Conservation (phyloP, 1,140 invertebrate genomes). For the Drosophila pruinosa region DNA sequence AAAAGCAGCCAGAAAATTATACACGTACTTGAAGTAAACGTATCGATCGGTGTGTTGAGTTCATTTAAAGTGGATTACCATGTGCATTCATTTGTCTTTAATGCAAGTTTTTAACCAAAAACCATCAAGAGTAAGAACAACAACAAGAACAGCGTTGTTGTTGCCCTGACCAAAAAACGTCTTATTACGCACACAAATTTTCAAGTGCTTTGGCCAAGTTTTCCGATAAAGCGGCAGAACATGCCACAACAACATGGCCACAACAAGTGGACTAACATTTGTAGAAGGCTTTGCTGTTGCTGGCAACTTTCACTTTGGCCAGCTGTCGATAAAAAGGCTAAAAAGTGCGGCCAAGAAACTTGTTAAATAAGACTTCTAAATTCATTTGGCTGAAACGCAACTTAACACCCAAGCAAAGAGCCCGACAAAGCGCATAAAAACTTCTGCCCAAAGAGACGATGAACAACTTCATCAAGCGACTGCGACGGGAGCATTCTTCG, state of each 20-base stretch:
- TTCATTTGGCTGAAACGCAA: conserved; percentile 72
- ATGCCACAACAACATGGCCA: conserved; percentile 35
- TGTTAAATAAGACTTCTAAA: conserved; percentile 81
- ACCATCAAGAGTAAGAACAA: conserved; percentile 1
- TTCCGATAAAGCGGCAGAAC: conserved; percentile 50
- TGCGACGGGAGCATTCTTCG: conserved; percentile 45
- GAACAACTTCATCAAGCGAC: conserved; percentile 71
- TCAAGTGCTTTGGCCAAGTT: conserved; percentile 36
- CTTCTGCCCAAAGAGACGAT: conserved; percentile 32
- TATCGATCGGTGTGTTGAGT: background rate
- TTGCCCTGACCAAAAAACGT: background rate
- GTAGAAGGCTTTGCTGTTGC: no score
- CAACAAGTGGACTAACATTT: conserved; percentile 24
- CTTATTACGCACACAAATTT: conserved; percentile 31
- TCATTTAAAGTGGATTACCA: background rate
- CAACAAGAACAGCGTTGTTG: background rate
- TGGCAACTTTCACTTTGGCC: conserved; percentile 55
- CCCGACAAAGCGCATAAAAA: conserved; percentile 48
- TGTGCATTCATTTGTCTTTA: conserved; percentile 3
- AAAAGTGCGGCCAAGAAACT: conserved; percentile 43
- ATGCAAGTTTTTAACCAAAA: background rate
- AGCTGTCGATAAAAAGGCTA: conserved; percentile 58
- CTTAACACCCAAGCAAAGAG: conserved; percentile 70
- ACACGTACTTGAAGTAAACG: background rate
- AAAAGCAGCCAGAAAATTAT: background rate